Evolutionary conservation across 2,888 invertebrate genomes (phyloP).

Genomic region (Polymixis lichenea): DNA sequence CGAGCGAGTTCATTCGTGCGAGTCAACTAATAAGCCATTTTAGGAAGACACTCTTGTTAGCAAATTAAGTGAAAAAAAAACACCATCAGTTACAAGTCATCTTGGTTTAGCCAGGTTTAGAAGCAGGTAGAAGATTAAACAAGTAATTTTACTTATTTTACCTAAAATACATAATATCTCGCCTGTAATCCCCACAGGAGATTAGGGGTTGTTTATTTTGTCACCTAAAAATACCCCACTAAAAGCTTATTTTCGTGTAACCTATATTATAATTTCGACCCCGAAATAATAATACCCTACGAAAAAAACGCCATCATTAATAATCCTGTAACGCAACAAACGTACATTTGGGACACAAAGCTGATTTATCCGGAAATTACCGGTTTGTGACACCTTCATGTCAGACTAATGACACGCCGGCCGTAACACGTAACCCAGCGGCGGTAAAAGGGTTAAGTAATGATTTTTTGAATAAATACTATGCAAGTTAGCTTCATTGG

Average conservation of each 20-base stretch:
- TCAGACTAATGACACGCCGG: slow-evolving; percentile 57
- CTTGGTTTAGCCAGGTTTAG: no score
- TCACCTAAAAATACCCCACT: neutral
- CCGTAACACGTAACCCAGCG: slow-evolving; percentile 45
- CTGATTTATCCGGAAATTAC: slow-evolving; percentile 68
- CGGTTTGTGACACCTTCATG: slow-evolving; percentile 59
- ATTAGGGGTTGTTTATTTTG: neutral
- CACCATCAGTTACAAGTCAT: neutral
- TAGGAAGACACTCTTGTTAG: no score
- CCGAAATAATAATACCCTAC: slow-evolving; percentile 34
- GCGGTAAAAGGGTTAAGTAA: slow-evolving; percentile 56
- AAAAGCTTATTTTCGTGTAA: slow-evolving; percentile 34
- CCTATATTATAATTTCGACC: slow-evolving; percentile 32
- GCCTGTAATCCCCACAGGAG: neutral
- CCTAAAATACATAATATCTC: neutral
- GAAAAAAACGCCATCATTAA: slow-evolving; percentile 57
- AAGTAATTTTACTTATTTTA: slow-evolving; percentile 4
- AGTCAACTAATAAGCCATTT: no score
- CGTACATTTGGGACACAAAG: slow-evolving; percentile 63
- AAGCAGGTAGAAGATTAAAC: neutral
- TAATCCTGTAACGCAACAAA: slow-evolving; percentile 55
- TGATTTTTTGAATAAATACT: slow-evolving; percentile 56
- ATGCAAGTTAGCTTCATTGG: slow-evolving; percentile 30
- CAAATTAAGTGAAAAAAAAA: neutral
- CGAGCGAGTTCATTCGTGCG: no score